These are phyloP conservation scores for Scleropages formosus DNA, from an alignment of 2,797 vertebrate species.

Conservation along the genomic window DNA sequence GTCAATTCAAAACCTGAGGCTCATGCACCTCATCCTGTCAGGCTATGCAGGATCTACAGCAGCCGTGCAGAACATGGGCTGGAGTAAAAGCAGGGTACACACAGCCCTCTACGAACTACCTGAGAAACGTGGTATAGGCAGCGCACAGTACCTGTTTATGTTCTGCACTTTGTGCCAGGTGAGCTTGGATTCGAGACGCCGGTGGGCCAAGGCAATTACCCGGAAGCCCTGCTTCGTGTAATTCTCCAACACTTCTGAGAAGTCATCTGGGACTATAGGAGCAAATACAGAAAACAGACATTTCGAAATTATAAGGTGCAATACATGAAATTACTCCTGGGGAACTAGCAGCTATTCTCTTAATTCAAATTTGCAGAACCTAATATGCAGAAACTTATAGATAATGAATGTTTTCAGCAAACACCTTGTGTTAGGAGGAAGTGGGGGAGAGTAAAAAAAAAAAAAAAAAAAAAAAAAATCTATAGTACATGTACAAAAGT, in stretches of 20 bases:
- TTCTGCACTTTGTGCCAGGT: constrained; percentile 97
- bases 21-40: neutral
- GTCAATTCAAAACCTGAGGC: neutral
- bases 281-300: neutral
- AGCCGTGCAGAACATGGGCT: neutral
- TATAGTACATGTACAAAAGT: neutral
- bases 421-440: constrained; percentile 3
- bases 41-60: too few species aligned
- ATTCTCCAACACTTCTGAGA: constrained; percentile 82
- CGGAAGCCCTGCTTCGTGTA: constrained; percentile 95
- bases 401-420: neutral
- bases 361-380: too few species aligned
- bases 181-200: constrained; percentile 89
- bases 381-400: neutral
- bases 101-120: too few species aligned
- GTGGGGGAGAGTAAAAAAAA: constrained; percentile 27
- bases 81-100: neutral
- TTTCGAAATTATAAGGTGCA: too few species aligned
- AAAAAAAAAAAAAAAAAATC: constrained; percentile 12
- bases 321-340: too few species aligned
- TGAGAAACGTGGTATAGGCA: neutral
- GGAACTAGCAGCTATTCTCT: too few species aligned
- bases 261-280: constrained; percentile 81
- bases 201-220: constrained; percentile 93
- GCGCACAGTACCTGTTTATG: constrained; percentile 75